These are phyloP conservation scores for Oscheius sp. DNA, from an alignment of 2,888 invertebrate species.

Conservation along the genomic window DNA sequence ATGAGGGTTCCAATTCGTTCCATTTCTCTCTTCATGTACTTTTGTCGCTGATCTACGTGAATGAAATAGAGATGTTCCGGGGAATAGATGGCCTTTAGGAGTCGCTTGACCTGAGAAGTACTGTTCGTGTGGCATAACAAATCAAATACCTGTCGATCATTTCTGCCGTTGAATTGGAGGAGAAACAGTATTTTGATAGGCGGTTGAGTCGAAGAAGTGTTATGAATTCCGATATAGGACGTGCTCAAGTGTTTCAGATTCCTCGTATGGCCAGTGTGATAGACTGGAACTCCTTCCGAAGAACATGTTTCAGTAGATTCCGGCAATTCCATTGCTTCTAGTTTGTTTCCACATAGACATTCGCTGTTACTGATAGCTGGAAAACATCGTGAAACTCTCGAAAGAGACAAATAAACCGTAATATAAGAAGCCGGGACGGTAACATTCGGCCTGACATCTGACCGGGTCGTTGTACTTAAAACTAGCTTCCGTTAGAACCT, in stretches of 20 bases:
- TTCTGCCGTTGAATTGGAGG: conserved; percentile 93
- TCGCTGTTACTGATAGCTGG: conserved; percentile 78
- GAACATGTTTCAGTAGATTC: conserved; percentile 74
- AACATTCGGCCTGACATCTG: conserved; percentile 87
- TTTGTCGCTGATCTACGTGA: conserved; percentile 83
- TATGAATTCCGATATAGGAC: conserved; percentile 2
- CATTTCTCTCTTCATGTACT: conserved; percentile 67
- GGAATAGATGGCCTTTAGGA: conserved; percentile 89
- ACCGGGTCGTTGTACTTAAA: conserved; percentile 85
- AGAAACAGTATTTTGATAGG: conserved; percentile 80
- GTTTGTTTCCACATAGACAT: conserved; percentile 91
- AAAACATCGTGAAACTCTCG: not conserved
- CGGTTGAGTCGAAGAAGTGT: not conserved
- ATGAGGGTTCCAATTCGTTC: conserved; percentile 52
- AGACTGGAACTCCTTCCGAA: conserved; percentile 85
- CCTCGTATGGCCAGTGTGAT: conserved; percentile 82
- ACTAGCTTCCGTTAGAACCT: conserved; percentile 81
- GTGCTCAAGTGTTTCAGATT: not conserved
- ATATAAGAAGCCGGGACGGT: conserved; percentile 90
- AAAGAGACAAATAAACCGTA: conserved; percentile 76
- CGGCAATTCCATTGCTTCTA: conserved; percentile 59
- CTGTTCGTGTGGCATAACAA: not conserved
- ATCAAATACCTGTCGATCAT: conserved; percentile 82
- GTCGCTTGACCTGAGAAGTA: conserved; percentile 80
- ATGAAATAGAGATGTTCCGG: conserved; percentile 92